These are phyloP conservation scores for Cyclophora albipunctata DNA, from an alignment of 2,888 invertebrate species.

Conservation along the genomic window DNA sequence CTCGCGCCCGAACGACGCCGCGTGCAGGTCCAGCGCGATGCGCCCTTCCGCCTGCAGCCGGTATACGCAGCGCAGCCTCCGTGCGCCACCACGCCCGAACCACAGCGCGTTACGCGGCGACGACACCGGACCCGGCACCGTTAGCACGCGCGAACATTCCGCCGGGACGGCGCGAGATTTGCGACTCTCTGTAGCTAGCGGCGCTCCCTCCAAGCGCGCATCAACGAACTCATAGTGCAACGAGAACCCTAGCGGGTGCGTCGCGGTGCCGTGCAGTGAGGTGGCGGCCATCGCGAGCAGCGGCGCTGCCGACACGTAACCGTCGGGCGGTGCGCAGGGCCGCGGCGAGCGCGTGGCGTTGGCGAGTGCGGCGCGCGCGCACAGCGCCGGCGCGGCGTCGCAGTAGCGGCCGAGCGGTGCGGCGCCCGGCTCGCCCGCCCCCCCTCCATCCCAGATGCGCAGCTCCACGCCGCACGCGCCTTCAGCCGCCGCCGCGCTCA, in stretches of 20 bases:
- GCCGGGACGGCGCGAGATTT: conserved; percentile 46
- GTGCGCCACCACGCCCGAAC: conserved; percentile 88
- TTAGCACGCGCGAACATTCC: conserved; percentile 50
- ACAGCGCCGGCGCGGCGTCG: conserved; percentile 84
- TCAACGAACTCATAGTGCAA: conserved; percentile 89
- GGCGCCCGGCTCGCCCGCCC: conserved; percentile 56
- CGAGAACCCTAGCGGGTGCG: conserved; percentile 84
- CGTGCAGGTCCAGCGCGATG: conserved; percentile 79
- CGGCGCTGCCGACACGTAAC: conserved; percentile 77
- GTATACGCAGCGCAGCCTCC: conserved; percentile 84
- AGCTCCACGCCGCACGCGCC: conserved; percentile 79
- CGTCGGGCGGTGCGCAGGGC: conserved; percentile 86
- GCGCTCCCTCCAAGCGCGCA: conserved; percentile 83
- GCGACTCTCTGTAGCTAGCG: conserved; percentile 62
- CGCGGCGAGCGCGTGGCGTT: conserved; percentile 84
- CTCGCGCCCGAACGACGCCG: conserved; percentile 80
- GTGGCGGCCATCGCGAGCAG: conserved; percentile 57
- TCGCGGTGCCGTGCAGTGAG: conserved; percentile 82
- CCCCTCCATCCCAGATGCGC: conserved; percentile 85
- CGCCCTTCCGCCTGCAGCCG: conserved; percentile 81
- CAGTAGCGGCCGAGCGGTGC: conserved; percentile 81
- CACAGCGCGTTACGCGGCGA: conserved; percentile 87
- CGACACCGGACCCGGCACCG: conserved; percentile 77
- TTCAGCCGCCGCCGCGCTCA: conserved; percentile 9
- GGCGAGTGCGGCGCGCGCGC: conserved; percentile 85